Conservation (phyloP, 2,113 vertebrate species). For the Petroica traversi region DNA sequence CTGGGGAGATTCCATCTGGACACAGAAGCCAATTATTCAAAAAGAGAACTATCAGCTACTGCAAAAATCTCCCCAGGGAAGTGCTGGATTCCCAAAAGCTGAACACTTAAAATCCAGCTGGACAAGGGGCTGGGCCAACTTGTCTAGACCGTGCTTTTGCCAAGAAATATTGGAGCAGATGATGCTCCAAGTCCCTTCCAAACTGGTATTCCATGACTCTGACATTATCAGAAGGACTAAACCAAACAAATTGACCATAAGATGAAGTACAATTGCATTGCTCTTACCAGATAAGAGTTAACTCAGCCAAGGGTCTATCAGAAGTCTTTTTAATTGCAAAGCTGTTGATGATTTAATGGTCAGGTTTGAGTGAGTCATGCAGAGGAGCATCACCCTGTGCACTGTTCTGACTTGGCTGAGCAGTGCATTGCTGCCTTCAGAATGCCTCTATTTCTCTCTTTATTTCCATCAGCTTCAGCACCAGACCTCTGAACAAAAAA, state of each 20-base stretch:
- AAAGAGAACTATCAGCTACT: background rate
- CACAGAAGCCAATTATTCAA: background rate
- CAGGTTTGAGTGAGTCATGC: background rate
- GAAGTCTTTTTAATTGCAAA: background rate
- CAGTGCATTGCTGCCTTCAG: background rate
- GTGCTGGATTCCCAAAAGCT: fast-evolving
- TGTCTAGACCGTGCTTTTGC: background rate
- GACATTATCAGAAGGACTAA: background rate
- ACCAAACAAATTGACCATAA: background rate
- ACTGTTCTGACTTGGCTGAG: background rate
- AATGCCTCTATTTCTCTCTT: background rate
- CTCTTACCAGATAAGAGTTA: background rate
- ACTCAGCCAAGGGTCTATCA: background rate
- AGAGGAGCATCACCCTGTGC: background rate
- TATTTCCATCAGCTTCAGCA: background rate
- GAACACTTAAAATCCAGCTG: background rate
- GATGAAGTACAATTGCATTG: background rate
- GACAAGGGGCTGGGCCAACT: background rate
- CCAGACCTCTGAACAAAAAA: background rate
- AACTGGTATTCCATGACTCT: background rate
- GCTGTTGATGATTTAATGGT: background rate
- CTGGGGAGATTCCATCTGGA: background rate
- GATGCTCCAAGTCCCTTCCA: background rate
- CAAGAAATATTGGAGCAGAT: background rate
- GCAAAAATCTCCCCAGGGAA: background rate